These are phyloP conservation scores for Rachycentron canadum DNA, from an alignment of 2,797 vertebrate genomes.

Conservation along the genomic window DNA sequence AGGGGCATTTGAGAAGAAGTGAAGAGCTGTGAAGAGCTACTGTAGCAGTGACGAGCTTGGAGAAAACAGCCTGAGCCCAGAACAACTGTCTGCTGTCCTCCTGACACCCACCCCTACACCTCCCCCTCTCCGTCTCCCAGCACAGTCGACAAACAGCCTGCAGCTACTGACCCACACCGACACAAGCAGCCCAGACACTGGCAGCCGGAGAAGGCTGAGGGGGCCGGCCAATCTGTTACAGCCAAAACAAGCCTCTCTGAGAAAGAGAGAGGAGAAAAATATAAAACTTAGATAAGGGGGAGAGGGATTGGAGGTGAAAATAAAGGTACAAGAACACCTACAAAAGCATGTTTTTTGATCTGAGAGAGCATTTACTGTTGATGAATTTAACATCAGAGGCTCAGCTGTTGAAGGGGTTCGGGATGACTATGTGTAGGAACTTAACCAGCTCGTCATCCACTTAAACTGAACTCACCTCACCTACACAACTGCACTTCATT, in stretches of 20 bases:
- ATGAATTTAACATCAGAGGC: constrained; percentile 31
- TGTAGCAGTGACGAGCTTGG: constrained; percentile 46
- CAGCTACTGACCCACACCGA: constrained; percentile 74
- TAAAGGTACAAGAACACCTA: constrained; percentile 15
- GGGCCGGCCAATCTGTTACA: constrained; percentile 57
- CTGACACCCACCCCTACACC: constrained; percentile 68
- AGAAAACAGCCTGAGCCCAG: constrained; percentile 48
- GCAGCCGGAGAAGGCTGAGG: constrained; percentile 58
- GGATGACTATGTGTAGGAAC: constrained; percentile 15
- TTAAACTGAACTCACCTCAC: constrained; percentile 45
- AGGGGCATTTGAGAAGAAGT: constrained; percentile 48
- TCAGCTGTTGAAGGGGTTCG: constrained; percentile 9
- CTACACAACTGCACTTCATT: constrained; percentile 48
- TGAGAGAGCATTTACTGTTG: not conserved
- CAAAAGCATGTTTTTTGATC: constrained; percentile 14
- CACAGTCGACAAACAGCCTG: constrained; percentile 70
- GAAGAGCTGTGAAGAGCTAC: constrained; percentile 53
- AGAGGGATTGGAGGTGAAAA: constrained; percentile 7
- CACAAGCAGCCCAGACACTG: constrained; percentile 70
- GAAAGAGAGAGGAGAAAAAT: constrained; percentile 22
- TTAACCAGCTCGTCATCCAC: constrained; percentile 44
- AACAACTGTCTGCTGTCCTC: constrained; percentile 78
- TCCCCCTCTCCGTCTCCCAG: constrained; percentile 65
- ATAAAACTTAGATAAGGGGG: constrained; percentile 10
- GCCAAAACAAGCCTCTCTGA: constrained; percentile 63